Conservation (phyloP, 1,140 invertebrate species). For the Epicauta chinensis region DNA sequence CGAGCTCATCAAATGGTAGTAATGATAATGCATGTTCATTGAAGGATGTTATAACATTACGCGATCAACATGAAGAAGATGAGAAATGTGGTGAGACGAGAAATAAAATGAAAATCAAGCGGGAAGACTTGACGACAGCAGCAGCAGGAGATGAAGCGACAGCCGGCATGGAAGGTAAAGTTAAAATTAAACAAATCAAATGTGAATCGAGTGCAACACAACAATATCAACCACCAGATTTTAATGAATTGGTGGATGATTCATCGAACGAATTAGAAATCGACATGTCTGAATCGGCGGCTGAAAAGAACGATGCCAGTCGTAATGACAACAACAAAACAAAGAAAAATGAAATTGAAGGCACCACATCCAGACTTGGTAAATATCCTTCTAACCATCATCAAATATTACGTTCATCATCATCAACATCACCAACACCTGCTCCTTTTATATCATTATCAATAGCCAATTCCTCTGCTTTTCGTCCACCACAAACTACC, state of each 20-base stretch:
- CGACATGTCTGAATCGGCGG: constrained; percentile 62
- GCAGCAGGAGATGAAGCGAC: constrained; percentile 28
- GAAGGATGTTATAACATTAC: constrained; percentile 60
- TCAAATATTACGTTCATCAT: constrained; percentile 45
- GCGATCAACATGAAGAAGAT: constrained; percentile 47
- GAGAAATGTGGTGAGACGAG: constrained; percentile 38
- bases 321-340: constrained; percentile 43
- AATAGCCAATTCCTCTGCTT: constrained; percentile 56
- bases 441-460: constrained; percentile 49
- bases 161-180: constrained; percentile 27
- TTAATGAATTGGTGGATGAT: constrained; percentile 72
- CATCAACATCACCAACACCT: constrained; percentile 42
- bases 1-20: constrained; percentile 54
- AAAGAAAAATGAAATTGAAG: constrained; percentile 43
- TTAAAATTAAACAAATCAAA: constrained; percentile 32
- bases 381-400: constrained; percentile 38
- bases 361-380: constrained; percentile 3
- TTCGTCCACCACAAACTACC: constrained; percentile 62
- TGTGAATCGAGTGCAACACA: constrained; percentile 36
- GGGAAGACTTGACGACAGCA: constrained; percentile 10
- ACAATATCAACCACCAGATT: constrained; percentile 65
- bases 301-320: constrained; percentile 40
- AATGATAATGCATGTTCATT: constrained; percentile 50
- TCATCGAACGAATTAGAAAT: constrained; percentile 74
- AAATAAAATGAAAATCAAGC: constrained; percentile 36